Percentiles rank a stretch among this genome's conserved stretches.
phyloP scores from a whole-genome alignment of 2,888 invertebrate genomes.

The Lampropteryx suffumata region DNA sequence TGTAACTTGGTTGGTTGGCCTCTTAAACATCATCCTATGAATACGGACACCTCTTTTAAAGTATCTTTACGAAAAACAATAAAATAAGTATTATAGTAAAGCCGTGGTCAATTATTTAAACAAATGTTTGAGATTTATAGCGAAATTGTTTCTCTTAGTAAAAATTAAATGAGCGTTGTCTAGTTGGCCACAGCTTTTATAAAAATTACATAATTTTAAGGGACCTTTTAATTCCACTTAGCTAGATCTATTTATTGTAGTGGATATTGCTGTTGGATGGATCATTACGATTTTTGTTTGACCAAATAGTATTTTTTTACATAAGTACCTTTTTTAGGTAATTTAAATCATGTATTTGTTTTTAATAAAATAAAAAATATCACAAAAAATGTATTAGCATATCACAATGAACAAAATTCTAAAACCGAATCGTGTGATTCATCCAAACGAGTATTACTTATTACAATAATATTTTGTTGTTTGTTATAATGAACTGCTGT shows the following conservation, averaged over 20 bases:
- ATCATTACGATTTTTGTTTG: constrained; percentile 70
- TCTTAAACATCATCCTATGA: constrained; percentile 71
- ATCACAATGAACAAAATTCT: constrained; percentile 62
- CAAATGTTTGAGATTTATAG: constrained; percentile 39
- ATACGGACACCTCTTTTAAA: constrained; percentile 80
- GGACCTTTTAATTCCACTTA: constrained; percentile 82
- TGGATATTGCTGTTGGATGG: constrained; percentile 70
- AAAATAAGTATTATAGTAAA: constrained; percentile 74
- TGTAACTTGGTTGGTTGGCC: constrained; percentile 78
- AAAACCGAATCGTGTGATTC: constrained; percentile 64
- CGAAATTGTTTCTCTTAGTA: constrained; percentile 35
- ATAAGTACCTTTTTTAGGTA: constrained; percentile 73
- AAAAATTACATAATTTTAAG: constrained; percentile 81
- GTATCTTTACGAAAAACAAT: constrained; percentile 78
- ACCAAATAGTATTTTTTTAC: constrained; percentile 79
- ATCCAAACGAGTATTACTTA: constrained; percentile 65
- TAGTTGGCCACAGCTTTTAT: constrained; percentile 76
- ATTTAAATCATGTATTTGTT: constrained; percentile 66
- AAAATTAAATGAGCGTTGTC: constrained; percentile 32
- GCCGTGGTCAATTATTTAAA: constrained; percentile 74
- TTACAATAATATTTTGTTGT: constrained; percentile 78
- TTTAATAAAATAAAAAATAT: constrained; percentile 71
- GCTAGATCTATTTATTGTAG: constrained; percentile 82
- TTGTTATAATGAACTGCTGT: constrained; percentile 72
- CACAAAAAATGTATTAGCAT: constrained; percentile 78